Percentiles rank a stretch among this genome's conserved stretches.
phyloP scores from a whole-genome alignment of 1,140 invertebrate species.

The Ceratina australensis region DNA sequence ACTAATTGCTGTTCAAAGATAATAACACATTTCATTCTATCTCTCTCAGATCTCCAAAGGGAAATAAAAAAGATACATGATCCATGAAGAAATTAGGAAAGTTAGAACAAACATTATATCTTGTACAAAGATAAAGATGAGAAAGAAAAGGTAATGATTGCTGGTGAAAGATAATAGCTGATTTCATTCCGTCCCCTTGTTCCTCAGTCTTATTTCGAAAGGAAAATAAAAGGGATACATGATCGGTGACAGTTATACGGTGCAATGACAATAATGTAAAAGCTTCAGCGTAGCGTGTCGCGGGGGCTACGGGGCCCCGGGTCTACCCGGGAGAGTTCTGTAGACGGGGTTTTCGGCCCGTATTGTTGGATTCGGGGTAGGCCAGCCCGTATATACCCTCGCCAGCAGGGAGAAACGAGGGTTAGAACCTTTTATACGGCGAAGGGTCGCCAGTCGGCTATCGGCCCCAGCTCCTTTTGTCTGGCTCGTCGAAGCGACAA shows the following conservation, averaged over 20 bases:
- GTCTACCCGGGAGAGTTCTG: constrained; percentile 1
- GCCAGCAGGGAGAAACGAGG: constrained; percentile 56
- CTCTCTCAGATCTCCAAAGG: too few species aligned
- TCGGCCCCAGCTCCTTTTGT: constrained; percentile 63
- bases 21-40: too few species aligned
- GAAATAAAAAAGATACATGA: too few species aligned
- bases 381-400: constrained; percentile 50
- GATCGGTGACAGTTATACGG: background rate
- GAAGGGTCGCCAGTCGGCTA: constrained; percentile 59
- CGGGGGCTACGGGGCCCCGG: background rate
- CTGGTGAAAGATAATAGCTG: too few species aligned
- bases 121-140: too few species aligned
- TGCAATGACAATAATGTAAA: too few species aligned
- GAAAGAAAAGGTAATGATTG: too few species aligned
- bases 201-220: background rate
- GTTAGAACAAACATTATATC: too few species aligned
- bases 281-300: background rate
- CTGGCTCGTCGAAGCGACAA: constrained; percentile 61
- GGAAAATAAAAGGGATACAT: background rate
- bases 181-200: too few species aligned
- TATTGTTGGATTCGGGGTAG: constrained; percentile 63
- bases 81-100: too few species aligned
- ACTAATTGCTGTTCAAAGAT: too few species aligned
- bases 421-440: constrained; percentile 67
- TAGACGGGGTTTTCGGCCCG: constrained; percentile 18